phyloP scores from a whole-genome alignment of 2,113 vertebrate genomes.

The Psophia crepitans region DNA sequence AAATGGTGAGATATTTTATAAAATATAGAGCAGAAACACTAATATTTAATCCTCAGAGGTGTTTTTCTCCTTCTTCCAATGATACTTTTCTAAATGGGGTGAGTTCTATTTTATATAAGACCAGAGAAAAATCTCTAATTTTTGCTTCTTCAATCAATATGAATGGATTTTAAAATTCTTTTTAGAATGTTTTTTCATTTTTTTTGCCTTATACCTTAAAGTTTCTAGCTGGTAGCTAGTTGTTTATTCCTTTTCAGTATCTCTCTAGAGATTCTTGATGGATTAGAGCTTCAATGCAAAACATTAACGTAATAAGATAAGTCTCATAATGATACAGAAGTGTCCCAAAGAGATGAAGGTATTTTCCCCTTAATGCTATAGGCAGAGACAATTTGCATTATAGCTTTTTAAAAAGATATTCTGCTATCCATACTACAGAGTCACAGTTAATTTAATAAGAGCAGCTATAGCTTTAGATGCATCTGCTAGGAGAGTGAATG shows the following conservation, averaged over 20 bases:
- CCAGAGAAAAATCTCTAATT: not conserved
- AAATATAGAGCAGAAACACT: not conserved
- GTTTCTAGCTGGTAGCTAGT: not conserved
- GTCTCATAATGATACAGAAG: not conserved
- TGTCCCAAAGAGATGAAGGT: not conserved
- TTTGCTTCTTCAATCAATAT: not conserved
- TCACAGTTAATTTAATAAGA: not conserved
- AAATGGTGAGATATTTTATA: not conserved
- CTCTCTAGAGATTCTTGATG: not conserved
- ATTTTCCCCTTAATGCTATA: not conserved
- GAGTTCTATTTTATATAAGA: not conserved
- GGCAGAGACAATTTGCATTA: not conserved
- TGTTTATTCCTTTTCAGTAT: not conserved
- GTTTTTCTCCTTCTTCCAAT: not conserved
- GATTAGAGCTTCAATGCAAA: not conserved
- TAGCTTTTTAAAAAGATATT: not conserved
- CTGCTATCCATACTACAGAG: not conserved
- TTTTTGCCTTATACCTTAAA: not conserved
- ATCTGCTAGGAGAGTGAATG: not conserved
- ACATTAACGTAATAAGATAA: slow-evolving; percentile 4
- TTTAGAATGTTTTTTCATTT: not conserved
- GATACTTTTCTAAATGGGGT: not conserved
- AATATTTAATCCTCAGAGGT: not conserved
- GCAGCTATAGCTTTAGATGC: not conserved
- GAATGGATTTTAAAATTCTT: not conserved